Evolutionary conservation across 2,888 invertebrate species (phyloP).

Genomic region (Hydriomena furcata): DNA sequence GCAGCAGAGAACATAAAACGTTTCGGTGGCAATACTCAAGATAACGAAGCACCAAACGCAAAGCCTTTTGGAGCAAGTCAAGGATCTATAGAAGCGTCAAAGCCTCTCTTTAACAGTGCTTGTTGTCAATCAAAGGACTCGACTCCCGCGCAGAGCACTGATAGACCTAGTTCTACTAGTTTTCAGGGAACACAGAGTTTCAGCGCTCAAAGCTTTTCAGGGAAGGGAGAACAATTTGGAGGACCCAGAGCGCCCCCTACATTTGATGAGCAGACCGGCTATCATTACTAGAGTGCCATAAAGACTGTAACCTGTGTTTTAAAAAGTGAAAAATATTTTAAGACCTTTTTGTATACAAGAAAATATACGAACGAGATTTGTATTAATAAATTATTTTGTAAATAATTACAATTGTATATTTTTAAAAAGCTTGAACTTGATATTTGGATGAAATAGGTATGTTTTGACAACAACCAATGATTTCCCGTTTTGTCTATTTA

Average conservation of each 20-base stretch:
- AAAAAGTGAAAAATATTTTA: no score
- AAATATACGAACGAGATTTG: no score
- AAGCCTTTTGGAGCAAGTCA: conserved; percentile 1
- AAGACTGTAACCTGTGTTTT: not conserved
- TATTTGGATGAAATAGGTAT: no score
- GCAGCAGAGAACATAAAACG: conserved; percentile 4
- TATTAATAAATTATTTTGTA: conserved; percentile 37
- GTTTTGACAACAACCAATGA: no score
- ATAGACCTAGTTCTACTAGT: conserved; percentile 28
- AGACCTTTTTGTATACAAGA: no score
- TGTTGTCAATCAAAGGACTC: conserved; percentile 29
- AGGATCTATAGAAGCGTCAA: conserved; percentile 5
- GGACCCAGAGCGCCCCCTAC: conserved; percentile 62
- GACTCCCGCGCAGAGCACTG: conserved; percentile 20
- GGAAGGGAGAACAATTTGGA: conserved; percentile 61
- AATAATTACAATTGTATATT: conserved; percentile 14
- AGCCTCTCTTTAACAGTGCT: conserved; percentile 22
- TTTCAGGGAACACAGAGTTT: conserved; percentile 39
- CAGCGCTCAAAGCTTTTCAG: conserved; percentile 41
- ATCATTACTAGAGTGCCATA: conserved; percentile 63
- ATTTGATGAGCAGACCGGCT: conserved; percentile 66
- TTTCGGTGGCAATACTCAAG: not conserved
- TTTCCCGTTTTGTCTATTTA: no score
- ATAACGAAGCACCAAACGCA: conserved; percentile 1
- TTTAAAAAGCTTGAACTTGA: no score